These are phyloP conservation scores for Lasioglossum vierecki DNA, from an alignment of 2,888 invertebrate genomes.

Conservation along the genomic window DNA sequence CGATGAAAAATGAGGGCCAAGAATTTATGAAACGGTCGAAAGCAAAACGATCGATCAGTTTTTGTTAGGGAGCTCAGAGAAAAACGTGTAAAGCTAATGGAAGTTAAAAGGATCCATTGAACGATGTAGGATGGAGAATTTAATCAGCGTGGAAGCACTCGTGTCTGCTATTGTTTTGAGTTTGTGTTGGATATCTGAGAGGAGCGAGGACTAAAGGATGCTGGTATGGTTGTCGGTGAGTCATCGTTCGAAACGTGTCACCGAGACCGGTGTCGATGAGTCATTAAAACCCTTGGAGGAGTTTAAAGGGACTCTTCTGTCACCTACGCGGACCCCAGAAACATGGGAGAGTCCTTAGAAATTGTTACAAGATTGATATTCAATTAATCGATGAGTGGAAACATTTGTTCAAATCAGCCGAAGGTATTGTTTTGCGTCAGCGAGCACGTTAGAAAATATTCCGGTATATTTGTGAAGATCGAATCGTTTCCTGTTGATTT, in stretches of 20 bases:
- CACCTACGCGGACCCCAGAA: too few relatives aligned
- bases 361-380: background rate
- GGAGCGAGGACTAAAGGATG: background rate
- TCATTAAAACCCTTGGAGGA: background rate
- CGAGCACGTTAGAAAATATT: background rate
- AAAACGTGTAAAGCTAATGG: background rate
- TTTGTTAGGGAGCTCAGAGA: background rate
- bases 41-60: background rate
- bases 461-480: background rate
- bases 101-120: background rate
- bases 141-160: background rate
- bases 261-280: conserved; percentile 3
- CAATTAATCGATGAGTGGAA: background rate
- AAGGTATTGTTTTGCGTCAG: background rate
- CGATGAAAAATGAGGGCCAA: background rate
- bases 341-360: too few relatives aligned
- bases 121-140: background rate
- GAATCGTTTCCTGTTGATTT: background rate
- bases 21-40: background rate
- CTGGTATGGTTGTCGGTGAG: background rate
- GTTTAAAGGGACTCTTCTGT: background rate
- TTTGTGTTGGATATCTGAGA: background rate
- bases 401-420: background rate
- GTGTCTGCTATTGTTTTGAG: background rate
- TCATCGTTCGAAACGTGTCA: conserved; percentile 9